A percentile compares a stretch with the other conserved stretches of the same genome.
phyloP scores from a whole-genome alignment of 2,888 invertebrate species.

The Syritta pipiens region DNA sequence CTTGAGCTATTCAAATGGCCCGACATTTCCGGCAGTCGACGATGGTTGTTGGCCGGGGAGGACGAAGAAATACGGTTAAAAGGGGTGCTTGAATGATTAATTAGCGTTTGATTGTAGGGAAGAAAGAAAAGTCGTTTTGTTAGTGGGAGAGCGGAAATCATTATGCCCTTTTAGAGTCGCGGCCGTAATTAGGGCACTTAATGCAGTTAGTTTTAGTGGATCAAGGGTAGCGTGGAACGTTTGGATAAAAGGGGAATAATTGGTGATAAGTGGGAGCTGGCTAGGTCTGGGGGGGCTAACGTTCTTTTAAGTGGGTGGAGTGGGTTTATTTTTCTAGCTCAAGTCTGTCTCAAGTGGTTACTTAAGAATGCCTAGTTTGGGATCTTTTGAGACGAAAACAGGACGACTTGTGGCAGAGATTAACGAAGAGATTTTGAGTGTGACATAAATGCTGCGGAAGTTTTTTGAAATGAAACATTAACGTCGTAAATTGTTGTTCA shows the following conservation, averaged over 20 bases:
- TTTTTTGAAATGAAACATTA: too few relatives aligned
- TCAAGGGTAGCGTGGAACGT: background rate
- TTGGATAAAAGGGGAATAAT: background rate
- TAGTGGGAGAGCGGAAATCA: constrained; percentile 6
- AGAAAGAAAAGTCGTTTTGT: constrained; percentile 3
- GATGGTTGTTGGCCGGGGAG: constrained; percentile 23
- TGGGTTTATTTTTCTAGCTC: too few relatives aligned
- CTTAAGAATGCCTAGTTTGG: too few relatives aligned
- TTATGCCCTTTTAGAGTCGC: constrained; percentile 14
- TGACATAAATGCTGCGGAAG: too few relatives aligned
- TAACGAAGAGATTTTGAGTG: too few relatives aligned
- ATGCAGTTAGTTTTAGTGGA: background rate
- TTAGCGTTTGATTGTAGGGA: constrained; percentile 24
- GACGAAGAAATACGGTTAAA: constrained; percentile 28
- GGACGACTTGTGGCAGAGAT: too few relatives aligned
- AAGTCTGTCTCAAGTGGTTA: too few relatives aligned
- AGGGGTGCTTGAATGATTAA: constrained; percentile 58
- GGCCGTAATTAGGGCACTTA: background rate
- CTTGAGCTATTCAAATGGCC: constrained; percentile 34
- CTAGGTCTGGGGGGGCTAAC: too few relatives aligned
- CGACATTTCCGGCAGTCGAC: constrained; percentile 51
- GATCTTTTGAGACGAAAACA: too few relatives aligned
- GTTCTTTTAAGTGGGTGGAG: too few relatives aligned
- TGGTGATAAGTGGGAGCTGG: too few relatives aligned
- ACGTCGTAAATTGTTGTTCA: too few relatives aligned